Base-by-base conservation (phyloP, 2,797 vertebrate genomes). In the Oophaga sylvatica region DNA sequence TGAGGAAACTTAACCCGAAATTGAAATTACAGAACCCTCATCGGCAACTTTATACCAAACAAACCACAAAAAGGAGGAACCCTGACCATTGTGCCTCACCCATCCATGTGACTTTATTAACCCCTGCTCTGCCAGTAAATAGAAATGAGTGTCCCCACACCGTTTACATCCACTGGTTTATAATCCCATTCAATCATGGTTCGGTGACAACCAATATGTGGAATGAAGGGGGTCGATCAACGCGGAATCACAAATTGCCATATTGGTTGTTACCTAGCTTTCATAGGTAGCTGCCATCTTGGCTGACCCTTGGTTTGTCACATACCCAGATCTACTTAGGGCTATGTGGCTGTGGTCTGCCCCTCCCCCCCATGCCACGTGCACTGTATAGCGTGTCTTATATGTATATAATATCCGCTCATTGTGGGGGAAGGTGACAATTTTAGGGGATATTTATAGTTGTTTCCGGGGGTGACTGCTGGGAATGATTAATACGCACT, bases 361-460 rank as follows among this genome's bases (percentile, higher is more conserved):
- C 1, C 15, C 68, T 17, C 31, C 12, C 31, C 67, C 68, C 16
- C 6, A 31, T 10, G 68, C 35, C 7, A 29, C 77, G 57, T 22
- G 77, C 19, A 80, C 60, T 65, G 31, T 80, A 80, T 65, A 80
- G 41, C 62, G 78, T 63, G 62, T 62, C n/a, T 63, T 62, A 41
- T 63, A 65, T 80, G 79, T 80, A 80, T 45, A 80, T 80, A 75
- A 75, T n/a, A 60, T 59, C 16, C 29, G 35, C 79, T 80, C 13
- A n/a, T 65, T 45, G 26, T 19, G 56, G 29, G 59, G 57, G 26
- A 20, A 3, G 35, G 70, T 17, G 73, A 3, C 31, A 26, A 59
- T 79, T 79, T 29, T 57, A 57, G 57, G 78, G 78, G 26, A 22
- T 80, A 63, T 80, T 63, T 80, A 63, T 80, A 80, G 53, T 75